Evolutionary conservation across 2,888 invertebrate genomes (phyloP), one percentile per base, ranked within the genome.

Genomic region (Phanerotoma sp.): DNA sequence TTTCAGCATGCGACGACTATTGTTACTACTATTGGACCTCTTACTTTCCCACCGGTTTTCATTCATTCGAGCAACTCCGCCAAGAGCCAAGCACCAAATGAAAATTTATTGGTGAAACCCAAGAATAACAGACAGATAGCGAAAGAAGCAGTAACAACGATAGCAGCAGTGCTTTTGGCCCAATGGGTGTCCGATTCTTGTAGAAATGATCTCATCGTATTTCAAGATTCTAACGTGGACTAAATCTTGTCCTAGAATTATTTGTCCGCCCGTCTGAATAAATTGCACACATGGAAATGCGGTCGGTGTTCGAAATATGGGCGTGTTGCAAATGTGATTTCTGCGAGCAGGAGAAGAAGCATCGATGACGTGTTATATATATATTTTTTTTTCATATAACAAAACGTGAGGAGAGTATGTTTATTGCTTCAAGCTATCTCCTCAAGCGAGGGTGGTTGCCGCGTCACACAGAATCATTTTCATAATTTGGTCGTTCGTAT

Each of bases 401-500:
- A 11, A 10, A n/a, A 47, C 15, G 13, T 16, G 44, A 25, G 51
- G 62, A 58, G 65, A 69, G 72, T 75, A 76, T 75, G 76, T 77
- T 77, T 77, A 76, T 77, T 74, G 74, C 76, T 71, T 64, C 67
- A 66, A 75, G 75, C 75, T 77, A 75, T 75, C 76, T 75, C 73
- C 67, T 68, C 69, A 65, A 62, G 67, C 64, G 68, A 71, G 74
- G 74, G 73, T 73, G 72, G 74, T 64, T 70, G 72, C 69, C 76
- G 78, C 79, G 78, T 78, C 78, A 78, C 78, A 76, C 77, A 71
- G 74, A 70, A 74, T 80, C 78, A 82, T 82, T 82, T 82, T 82
- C 81, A 82, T 82, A 82, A 82, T 82, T 82, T 77, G 78, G 79
- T 80, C 80, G 80, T 82, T 80, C 82, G 81, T 82, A 82, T 82